Conservation (phyloP, 53 echinoderm and acorn worm species). For the Crossaster papposus region DNA sequence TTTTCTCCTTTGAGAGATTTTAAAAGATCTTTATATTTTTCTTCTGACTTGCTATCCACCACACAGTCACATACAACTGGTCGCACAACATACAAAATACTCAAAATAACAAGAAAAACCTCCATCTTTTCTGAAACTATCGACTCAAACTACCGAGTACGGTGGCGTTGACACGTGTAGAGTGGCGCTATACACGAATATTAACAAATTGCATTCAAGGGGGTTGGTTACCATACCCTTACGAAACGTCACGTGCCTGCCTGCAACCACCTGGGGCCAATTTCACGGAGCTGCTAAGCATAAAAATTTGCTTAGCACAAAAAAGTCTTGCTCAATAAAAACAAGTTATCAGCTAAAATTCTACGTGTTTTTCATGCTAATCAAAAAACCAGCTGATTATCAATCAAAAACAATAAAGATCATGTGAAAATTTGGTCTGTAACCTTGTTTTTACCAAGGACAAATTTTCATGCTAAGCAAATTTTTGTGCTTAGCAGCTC, state of each 20-base stretch:
- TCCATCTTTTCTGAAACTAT: slow-evolving; percentile 34
- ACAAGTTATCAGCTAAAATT: too few relatives aligned
- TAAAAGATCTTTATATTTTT: slow-evolving; percentile 14
- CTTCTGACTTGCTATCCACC: slow-evolving; percentile 43
- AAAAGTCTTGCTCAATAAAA: too few relatives aligned
- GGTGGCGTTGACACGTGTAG: slow-evolving; percentile 15
- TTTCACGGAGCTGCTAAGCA: too few relatives aligned
- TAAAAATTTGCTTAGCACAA: too few relatives aligned
- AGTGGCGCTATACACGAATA: not conserved
- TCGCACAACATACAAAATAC: slow-evolving; percentile 11
- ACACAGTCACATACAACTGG: slow-evolving; percentile 33
- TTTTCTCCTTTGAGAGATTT: slow-evolving; percentile 15
- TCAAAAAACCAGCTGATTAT: too few relatives aligned
- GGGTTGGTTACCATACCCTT: slow-evolving; percentile 6
- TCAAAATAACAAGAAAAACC: slow-evolving; percentile 18
- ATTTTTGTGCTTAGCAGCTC: too few relatives aligned
- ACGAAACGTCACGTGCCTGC: slow-evolving; percentile 32
- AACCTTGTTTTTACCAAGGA: too few relatives aligned
- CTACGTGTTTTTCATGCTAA: too few relatives aligned
- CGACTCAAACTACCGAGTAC: not conserved
- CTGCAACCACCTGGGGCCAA: too few relatives aligned
- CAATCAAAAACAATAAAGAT: too few relatives aligned
- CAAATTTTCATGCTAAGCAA: too few relatives aligned
- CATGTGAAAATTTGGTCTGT: too few relatives aligned
- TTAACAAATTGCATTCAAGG: not conserved